These are phyloP conservation scores for Dryomyza anilis DNA, from an alignment of 2,888 invertebrate species.

Conservation along the genomic window DNA sequence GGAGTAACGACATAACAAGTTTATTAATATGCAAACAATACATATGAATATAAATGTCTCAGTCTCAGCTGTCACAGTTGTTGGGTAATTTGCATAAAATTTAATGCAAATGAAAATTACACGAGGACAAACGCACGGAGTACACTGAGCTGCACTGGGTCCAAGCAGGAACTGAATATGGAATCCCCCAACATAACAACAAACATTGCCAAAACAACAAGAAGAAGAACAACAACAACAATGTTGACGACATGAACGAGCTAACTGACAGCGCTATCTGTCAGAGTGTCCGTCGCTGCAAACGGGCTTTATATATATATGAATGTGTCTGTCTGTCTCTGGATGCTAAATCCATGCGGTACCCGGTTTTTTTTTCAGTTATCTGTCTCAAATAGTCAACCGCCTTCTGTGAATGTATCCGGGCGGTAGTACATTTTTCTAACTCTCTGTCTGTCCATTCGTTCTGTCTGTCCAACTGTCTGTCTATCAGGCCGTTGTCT, in stretches of 20 bases:
- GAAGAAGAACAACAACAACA: neutral
- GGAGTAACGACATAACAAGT: neutral
- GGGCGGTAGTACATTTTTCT: too few species aligned
- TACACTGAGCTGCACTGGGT: too few species aligned
- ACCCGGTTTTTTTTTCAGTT: too few species aligned
- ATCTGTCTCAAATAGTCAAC: too few species aligned
- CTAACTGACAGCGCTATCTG: slow-evolving; percentile 1
- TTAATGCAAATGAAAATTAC: slow-evolving; percentile 7
- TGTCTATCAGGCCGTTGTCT: neutral
- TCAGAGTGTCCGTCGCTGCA: neutral
- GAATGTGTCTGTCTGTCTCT: neutral
- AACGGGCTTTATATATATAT: too few species aligned
- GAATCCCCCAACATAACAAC: too few species aligned
- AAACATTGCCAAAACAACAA: too few species aligned
- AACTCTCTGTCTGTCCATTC: neutral
- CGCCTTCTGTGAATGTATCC: too few species aligned
- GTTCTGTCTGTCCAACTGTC: neutral
- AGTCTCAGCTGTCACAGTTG: neutral
- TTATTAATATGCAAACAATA: slow-evolving; percentile 16
- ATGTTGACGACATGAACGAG: slow-evolving; percentile 3
- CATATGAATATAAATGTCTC: neutral
- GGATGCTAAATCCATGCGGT: too few species aligned
- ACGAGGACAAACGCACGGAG: too few species aligned
- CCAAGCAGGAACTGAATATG: too few species aligned
- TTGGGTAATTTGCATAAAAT: slow-evolving; percentile 7